Evolutionary conservation across 2,113 vertebrate genomes (phyloP), one percentile per base, ranked within the genome.

Genomic region (Gnathonemus longibarbis): DNA sequence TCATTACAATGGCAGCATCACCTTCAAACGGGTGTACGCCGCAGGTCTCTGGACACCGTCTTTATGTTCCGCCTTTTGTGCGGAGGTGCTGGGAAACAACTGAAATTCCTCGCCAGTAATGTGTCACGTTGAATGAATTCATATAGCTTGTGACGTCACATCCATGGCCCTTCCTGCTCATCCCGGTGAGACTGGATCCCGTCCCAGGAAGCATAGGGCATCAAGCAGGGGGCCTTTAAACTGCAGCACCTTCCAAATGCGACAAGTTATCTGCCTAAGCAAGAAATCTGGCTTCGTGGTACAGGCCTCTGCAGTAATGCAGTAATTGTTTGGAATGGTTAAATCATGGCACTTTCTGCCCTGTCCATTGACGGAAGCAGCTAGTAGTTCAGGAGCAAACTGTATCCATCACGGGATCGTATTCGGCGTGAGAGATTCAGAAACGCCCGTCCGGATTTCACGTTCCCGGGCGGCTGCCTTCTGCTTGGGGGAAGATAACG

Each of bases 1-100:
- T 88, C 53, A 91, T 91, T 91, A 92, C 89, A 88, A 90, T 62
- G 42, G 42, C 3, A 15, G 52, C 83, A 90, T 90, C 70, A 88
- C 86, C 49, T 56, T 70, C 70, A 77, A 5, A 88, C 1, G 5
- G 35, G 46, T 31, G 84, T 9, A 50, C 5, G 46, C 84, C 35
- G 74, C 88, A 77, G 77, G n/a, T 31, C 19, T 45, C 45, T 66
- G 45, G 46, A 49, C 85, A 11, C 27, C 10, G 4, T 6, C 19
- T 85, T 50, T n/a, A 3, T 46, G 45, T 46, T 77, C 35, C 0
- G 15, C 21, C 24, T 48, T n/a, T 48, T 46, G 39, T n/a, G 39
- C 3, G 42, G 42, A 11, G 8, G 17, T 48, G 5, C 39, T 48
- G 45, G 21, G 83, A 80, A 35, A 80, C 39, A 11, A 74, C n/a